Base-by-base conservation (phyloP, 2,797 vertebrate species). In the Eutrigla gurnardus region DNA sequence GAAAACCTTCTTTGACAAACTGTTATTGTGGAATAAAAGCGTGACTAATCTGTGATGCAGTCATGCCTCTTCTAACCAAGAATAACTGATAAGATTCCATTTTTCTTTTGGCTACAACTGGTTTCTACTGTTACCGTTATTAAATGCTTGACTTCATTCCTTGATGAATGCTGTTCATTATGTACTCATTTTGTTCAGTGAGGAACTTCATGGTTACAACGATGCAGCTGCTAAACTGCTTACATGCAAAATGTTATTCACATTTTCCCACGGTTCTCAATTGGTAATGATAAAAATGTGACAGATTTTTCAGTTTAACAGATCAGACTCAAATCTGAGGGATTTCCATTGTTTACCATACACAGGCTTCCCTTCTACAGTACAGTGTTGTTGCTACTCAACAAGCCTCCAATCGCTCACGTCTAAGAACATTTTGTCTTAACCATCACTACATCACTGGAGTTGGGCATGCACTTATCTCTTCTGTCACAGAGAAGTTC, bases 251-350 rank as follows among this genome's bases (percentile, higher is more conserved):
- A 36, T 35, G n/a, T 49, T 65, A 42, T 42, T 55, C 25, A 17
- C 42, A 43, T 15, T 36, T 55, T 3, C 25, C 25, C 25, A 25
- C 1, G 42, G 12, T 42, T 66, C 25, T 25, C 5, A 7, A 39
- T 0, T 52, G 4, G 40, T 36, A 53, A 43, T 9, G 55, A 57
- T 36, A 37, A 5, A 57, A 57, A 57, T 57, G 36, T 57, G 53
- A 65, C 7, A 18, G 0, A 71, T 69, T 83, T 76, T 61, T 36
- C 37, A 35, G 8, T 55, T 17, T n/a, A 57, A 57, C 4, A 54
- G 33, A 67, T 63, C 25, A 63, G 10, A 50, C 36, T 57, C 7
- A 49, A 36, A 63, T 49, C 15, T 49, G 33, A 18, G 33, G 45
- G 35, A 64, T 49, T 49, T 39, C 62, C 60, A 62, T 6, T 8